phyloP scores from a whole-genome alignment of 2,888 invertebrate genomes.

The Geophilus truncorum region DNA sequence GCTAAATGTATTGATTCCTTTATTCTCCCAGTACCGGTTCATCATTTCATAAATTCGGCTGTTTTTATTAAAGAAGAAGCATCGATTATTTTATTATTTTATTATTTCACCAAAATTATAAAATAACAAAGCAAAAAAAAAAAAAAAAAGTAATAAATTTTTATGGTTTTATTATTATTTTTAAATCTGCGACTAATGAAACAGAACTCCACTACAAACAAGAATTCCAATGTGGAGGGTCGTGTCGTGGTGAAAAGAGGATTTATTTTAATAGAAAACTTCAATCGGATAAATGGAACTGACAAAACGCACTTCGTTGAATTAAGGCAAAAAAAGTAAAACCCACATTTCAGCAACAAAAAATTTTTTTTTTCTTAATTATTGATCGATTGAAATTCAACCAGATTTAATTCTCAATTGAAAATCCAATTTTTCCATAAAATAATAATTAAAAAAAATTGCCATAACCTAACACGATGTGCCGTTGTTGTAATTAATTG shows the following conservation, averaged over 20 bases:
- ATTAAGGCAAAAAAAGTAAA: background rate
- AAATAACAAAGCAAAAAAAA: background rate
- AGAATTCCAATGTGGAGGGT: background rate
- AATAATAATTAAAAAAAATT: too few relatives aligned
- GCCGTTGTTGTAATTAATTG: constrained; percentile 10
- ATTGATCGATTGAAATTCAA: background rate
- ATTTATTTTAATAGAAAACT: background rate
- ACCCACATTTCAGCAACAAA: too few relatives aligned
- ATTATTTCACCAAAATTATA: background rate
- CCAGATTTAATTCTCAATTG: background rate
- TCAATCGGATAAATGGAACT: background rate
- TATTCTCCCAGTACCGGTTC: background rate
- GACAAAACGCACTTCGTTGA: background rate
- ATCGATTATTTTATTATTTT: too few relatives aligned
- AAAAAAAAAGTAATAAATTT: too few relatives aligned
- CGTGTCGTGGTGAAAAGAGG: background rate
- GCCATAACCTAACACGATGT: background rate
- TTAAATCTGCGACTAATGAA: background rate
- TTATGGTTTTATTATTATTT: background rate
- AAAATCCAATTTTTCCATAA: background rate
- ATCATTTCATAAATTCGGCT: background rate
- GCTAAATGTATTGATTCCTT: background rate
- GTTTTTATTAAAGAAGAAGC: background rate
- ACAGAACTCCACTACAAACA: background rate
- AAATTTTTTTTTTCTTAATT: too few relatives aligned